phyloP scores from a whole-genome alignment of 1,140 invertebrate genomes.

The Metaphire vulgaris region DNA sequence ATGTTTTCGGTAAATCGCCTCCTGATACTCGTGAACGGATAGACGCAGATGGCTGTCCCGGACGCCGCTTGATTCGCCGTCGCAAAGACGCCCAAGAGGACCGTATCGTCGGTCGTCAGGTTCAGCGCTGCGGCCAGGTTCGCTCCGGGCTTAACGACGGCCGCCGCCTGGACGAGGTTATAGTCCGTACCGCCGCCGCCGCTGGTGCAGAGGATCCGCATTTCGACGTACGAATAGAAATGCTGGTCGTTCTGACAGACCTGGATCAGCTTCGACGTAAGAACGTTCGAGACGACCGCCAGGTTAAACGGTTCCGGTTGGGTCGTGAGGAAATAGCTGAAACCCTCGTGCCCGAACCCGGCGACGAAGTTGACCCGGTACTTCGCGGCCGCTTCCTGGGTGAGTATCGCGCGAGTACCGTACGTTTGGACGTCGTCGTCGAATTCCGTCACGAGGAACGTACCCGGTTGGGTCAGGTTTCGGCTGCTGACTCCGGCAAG shows the following conservation, averaged over 20 bases:
- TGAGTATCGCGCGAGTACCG: neutral
- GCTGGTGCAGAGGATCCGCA: slow-evolving; percentile 85
- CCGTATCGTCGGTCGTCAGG: slow-evolving; percentile 60
- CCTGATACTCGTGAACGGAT: slow-evolving; percentile 82
- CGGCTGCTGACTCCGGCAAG: neutral
- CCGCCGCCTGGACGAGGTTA: slow-evolving; percentile 46
- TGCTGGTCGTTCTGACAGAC: slow-evolving; percentile 94
- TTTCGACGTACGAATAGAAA: slow-evolving; percentile 96
- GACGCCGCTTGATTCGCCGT: slow-evolving; percentile 31
- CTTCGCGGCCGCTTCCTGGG: neutral
- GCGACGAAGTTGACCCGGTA: slow-evolving; percentile 79
- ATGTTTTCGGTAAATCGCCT: slow-evolving; percentile 96
- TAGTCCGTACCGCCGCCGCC: slow-evolving; percentile 60
- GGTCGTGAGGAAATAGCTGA: slow-evolving; percentile 92
- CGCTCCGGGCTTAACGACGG: slow-evolving; percentile 36
- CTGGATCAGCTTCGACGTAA: slow-evolving; percentile 86
- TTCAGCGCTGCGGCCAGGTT: slow-evolving; percentile 62
- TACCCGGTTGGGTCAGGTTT: neutral
- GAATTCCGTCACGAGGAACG: neutral
- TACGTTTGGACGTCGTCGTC: neutral
- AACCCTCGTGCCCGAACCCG: slow-evolving; percentile 87
- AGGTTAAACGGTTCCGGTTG: slow-evolving; percentile 61
- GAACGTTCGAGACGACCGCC: slow-evolving; percentile 68
- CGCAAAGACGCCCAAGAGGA: slow-evolving; percentile 46
- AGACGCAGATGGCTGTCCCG: slow-evolving; percentile 82